Evolutionary conservation across 2,888 invertebrate genomes (phyloP).

Genomic region (Icerya purchasi): DNA sequence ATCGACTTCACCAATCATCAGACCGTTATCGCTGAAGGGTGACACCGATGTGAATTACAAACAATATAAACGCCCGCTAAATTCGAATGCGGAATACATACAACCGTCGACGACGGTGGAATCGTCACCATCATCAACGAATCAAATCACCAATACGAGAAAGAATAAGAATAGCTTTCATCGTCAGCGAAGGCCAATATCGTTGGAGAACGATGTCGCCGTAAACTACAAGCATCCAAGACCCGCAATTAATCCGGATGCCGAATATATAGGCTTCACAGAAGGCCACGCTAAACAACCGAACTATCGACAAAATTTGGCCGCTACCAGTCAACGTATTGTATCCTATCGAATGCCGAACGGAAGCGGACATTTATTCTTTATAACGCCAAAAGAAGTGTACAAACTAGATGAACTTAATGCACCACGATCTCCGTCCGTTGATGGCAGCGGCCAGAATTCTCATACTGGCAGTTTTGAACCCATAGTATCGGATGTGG

Average conservation of each 20-base stretch:
- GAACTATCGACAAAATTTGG: no score
- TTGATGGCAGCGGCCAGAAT: no score
- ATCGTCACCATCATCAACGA: not conserved
- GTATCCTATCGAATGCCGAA: constrained; percentile 52
- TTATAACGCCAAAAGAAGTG: constrained; percentile 41
- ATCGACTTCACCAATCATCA: constrained; percentile 2
- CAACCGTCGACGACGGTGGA: constrained; percentile 1
- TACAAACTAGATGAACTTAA: no score
- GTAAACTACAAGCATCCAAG: constrained; percentile 48
- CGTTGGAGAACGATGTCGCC: constrained; percentile 31
- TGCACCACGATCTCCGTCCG: no score
- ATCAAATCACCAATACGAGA: not conserved
- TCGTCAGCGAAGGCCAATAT: constrained; percentile 5
- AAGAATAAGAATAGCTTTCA: not conserved
- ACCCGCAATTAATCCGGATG: constrained; percentile 44
- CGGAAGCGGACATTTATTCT: constrained; percentile 55
- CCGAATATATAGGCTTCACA: constrained; percentile 41
- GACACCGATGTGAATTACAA: constrained; percentile 51
- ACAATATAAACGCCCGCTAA: constrained; percentile 39
- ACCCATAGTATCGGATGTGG: no score
- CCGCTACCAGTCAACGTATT: constrained; percentile 24
- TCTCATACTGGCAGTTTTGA: no score
- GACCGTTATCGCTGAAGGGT: constrained; percentile 8
- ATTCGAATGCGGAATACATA: constrained; percentile 41
- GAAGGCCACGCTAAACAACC: no score